These are phyloP conservation scores for Strigamia crassipes DNA, from an alignment of 2,888 invertebrate species.

Conservation along the genomic window DNA sequence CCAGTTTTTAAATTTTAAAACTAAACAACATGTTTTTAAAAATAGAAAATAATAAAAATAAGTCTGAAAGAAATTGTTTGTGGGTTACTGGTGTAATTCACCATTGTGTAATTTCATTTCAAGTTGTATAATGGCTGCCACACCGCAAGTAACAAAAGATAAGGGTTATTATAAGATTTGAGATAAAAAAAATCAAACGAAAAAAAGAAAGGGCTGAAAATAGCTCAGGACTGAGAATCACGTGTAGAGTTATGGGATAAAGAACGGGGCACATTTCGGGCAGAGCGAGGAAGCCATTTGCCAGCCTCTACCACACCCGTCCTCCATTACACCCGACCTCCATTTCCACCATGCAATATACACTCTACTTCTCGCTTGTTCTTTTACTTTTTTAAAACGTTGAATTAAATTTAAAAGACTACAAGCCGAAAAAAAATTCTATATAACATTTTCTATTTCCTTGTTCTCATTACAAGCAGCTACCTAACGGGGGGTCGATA, in stretches of 20 bases:
- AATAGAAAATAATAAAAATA: neutral
- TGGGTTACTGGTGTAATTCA: neutral
- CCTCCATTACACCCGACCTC: constrained; percentile 40
- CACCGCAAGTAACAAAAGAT: constrained; percentile 38
- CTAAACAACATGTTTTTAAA: neutral
- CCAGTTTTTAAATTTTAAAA: neutral
- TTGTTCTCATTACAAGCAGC: constrained; percentile 24
- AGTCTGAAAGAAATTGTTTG: neutral
- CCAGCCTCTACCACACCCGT: constrained; percentile 28
- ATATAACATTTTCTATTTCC: constrained; percentile 40
- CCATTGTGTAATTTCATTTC: constrained; percentile 42
- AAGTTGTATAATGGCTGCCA: constrained; percentile 27
- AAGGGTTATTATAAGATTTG: constrained; percentile 17
- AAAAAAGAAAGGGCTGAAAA: constrained; percentile 39
- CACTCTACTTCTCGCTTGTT: constrained; percentile 38
- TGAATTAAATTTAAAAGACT: constrained; percentile 35
- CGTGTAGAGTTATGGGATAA: constrained; percentile 40
- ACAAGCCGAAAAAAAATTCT: constrained; percentile 29
- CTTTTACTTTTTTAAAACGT: constrained; percentile 42
- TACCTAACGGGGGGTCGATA: neutral
- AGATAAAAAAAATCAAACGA: constrained; percentile 19
- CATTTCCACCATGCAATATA: constrained; percentile 40
- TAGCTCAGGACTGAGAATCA: constrained; percentile 30
- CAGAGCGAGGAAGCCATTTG: constrained; percentile 28
- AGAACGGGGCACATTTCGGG: constrained; percentile 38